Base-by-base conservation (phyloP, 2,113 vertebrate genomes). In the Epinephelus lanceolatus region DNA sequence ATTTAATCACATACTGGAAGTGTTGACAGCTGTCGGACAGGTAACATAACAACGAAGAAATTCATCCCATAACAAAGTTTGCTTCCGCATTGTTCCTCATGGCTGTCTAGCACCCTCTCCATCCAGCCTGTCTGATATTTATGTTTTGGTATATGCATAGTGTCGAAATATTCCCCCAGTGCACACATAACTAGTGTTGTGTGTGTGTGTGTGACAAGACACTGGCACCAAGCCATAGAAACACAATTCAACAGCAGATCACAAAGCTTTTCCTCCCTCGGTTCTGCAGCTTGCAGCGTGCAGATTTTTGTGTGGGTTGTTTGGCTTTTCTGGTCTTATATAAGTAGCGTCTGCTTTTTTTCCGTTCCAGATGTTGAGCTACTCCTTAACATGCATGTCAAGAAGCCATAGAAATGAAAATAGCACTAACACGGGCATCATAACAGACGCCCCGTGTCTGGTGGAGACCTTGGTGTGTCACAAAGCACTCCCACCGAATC, bases 311-410 rank as follows among this genome's bases (percentile, higher is more conserved):
- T 56, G 63, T 40, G 61, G 71, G 37, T 75, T 69, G 55, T 83
- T 81, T 33, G 55, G 33, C 71, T 80, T 81, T 74, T 61, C 45
- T 79, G 52, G 33, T 68, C 25, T 85, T 89, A 84, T 73, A 67
- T 84, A 89, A 91, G 86, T 76, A 21, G 42, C 80, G 47, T 90
- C 78, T 85, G 83, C 63, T 82, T 88, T 92, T 93, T 90, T 94
- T 90, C 84, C 78, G 87, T 90, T 85, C 85, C 94, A 94, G 86
- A 92, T 92, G 88, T 81, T 80, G 63, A 45, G 21, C 47, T 86
- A 37, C 15, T 66, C 69, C 60, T 56, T 60, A 61, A 86, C 15
- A 86, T 47, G 76, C 27, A 75, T 76, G 40, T n/a, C 65, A 37
- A 17, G 60, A 83, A 80, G 72, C 67, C 23, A 23, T 15, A 40